Percentiles rank a stretch among this genome's conserved stretches.
Evolutionary conservation across 1,140 invertebrate genomes (phyloP).

Genomic region (Sarcophaga peregrina): DNA sequence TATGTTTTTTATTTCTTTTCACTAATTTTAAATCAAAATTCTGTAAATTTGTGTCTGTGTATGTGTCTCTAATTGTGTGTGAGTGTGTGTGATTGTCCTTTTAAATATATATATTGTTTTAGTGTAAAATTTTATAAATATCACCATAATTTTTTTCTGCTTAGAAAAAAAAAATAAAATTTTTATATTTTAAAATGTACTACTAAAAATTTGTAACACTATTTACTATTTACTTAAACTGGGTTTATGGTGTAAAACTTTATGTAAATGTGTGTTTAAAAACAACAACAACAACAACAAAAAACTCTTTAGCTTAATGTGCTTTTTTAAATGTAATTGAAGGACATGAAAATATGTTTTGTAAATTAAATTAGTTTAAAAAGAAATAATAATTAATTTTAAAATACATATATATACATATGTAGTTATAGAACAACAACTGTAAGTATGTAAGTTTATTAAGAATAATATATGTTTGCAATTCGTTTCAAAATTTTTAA

Average conservation of each 20-base stretch:
- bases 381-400: not conserved
- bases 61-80: not conserved
- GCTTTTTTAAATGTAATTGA: slow-evolving; percentile 1
- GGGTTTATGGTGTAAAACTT: slow-evolving; percentile 9
- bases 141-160: no score
- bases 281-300: no score
- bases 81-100: slow-evolving; percentile 1
- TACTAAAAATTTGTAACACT: not conserved
- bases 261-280: slow-evolving; percentile 9
- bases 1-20: no score
- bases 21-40: no score
- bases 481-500: not conserved
- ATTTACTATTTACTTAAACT: not conserved
- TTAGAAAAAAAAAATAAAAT: no score
- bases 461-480: not conserved
- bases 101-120: no score
- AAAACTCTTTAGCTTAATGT: slow-evolving; percentile 1
- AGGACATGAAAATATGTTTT: not conserved
- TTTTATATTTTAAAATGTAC: not conserved
- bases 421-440: not conserved
- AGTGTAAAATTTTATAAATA: not conserved
- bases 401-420: not conserved
- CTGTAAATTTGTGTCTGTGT: not conserved
- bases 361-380: not conserved
- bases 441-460: not conserved